A percentile compares a stretch with the other conserved stretches of the same genome.
phyloP scores from a whole-genome alignment of 2,888 invertebrate genomes.

The Aspidiotus destructor region DNA sequence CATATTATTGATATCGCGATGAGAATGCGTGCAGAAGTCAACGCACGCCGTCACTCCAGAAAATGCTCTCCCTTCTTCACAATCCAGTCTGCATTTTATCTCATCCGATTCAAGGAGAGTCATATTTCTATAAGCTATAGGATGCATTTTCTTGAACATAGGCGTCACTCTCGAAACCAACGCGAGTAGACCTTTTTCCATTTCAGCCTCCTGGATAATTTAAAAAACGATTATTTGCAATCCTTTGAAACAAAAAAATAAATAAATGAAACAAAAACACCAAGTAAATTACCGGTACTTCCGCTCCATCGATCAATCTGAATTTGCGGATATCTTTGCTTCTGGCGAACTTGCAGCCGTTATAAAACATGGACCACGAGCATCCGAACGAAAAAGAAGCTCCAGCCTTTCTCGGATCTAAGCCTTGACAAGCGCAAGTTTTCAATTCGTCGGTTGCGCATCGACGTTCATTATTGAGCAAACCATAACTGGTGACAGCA shows the following conservation, averaged over 20 bases:
- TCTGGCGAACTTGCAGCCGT: conserved; percentile 93
- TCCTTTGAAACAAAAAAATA: conserved; percentile 7
- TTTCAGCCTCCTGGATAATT: conserved; percentile 58
- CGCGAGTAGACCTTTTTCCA: conserved; percentile 80
- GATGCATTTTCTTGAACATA: conserved; percentile 75
- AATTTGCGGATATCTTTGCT: conserved; percentile 88
- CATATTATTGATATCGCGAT: conserved; percentile 93
- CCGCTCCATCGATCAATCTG: conserved; percentile 74
- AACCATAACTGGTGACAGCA: conserved; percentile 59
- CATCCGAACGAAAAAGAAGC: conserved; percentile 95
- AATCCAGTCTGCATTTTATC: conserved; percentile 79
- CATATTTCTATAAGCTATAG: conserved; percentile 83
- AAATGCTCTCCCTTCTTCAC: conserved; percentile 78
- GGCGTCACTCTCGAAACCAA: conserved; percentile 78
- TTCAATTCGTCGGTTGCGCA: conserved; percentile 83
- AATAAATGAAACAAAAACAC: too few species aligned
- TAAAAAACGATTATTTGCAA: neutral
- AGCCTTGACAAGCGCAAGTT: conserved; percentile 92
- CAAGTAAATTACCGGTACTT: conserved; percentile 46
- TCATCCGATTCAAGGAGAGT: conserved; percentile 78
- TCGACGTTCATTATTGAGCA: conserved; percentile 50
- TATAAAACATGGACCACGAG: conserved; percentile 98
- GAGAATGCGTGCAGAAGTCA: conserved; percentile 93
- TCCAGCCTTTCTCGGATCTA: conserved; percentile 78
- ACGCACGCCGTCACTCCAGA: conserved; percentile 92